These are phyloP conservation scores for Siderastrea siderea DNA, from an alignment of 92 coral and sea anemone species.

Conservation along the genomic window DNA sequence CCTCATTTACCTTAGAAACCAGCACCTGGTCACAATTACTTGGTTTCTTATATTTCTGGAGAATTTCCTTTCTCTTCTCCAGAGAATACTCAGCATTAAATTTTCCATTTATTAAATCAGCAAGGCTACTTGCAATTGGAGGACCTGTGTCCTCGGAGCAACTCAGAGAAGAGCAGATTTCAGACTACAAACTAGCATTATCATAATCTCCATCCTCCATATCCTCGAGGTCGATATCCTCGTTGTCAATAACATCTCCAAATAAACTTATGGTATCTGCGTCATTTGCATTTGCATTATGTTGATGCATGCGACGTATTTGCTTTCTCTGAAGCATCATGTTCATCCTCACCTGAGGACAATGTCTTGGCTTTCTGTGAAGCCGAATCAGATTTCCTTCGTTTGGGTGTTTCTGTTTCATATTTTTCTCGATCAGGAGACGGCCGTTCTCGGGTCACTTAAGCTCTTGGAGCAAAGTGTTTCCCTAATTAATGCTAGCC, in stretches of 20 bases:
- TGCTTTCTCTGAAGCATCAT: conserved; percentile 10
- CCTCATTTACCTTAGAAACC: not conserved
- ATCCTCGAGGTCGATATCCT: not conserved
- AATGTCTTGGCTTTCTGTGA: conserved; percentile 22
- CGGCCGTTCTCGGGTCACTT: conserved; percentile 6
- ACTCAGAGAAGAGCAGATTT: not conserved
- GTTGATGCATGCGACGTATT: not conserved
- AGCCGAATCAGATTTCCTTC: conserved; percentile 14
- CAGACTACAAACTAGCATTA: not conserved
- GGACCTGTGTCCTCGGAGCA: not conserved
- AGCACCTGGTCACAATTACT: not conserved
- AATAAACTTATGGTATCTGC: conserved; percentile 17
- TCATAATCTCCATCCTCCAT: not conserved
- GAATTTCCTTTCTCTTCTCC: conserved; percentile 17
- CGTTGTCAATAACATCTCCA: not conserved
- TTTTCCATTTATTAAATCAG: conserved; percentile 2
- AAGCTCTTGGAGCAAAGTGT: conserved; percentile 11
- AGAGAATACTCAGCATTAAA: not conserved
- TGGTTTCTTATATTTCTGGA: not conserved
- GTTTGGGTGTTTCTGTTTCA: not conserved
- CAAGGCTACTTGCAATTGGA: not conserved
- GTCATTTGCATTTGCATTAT: not conserved
- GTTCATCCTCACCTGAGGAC: not conserved
- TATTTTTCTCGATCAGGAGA: too few relatives aligned
- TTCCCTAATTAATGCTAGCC: conserved; percentile 1